Evolutionary conservation across 2,113 vertebrate species (phyloP), one percentile per base, ranked within the genome.

Genomic region (Melierax canorus): DNA sequence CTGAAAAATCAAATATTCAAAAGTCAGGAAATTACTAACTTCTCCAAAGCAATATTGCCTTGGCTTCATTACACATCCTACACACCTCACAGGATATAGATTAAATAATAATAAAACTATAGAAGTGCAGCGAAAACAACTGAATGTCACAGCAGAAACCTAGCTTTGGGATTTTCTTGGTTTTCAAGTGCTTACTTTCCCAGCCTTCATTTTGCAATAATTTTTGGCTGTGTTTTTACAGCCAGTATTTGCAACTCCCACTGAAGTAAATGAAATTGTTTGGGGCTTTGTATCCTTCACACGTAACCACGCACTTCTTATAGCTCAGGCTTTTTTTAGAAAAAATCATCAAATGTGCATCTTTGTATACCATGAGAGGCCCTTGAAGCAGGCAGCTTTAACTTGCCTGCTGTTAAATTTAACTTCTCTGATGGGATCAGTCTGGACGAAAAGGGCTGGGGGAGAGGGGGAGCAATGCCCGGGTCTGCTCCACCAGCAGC

Each of bases 21-120:
- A 82, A 92, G 76, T 84, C 95, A 94, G 95, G 97, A 97, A 97
- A 95, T 97, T 56, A 55, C 8, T 66, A 64, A 41, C 39, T 69
- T 82, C 76, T 95, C 95, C 87, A 89, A 89, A 88, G 77, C 60
- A 78, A 82, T 96, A 93, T 91, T 7, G 3, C 38, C 51, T 94
- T 96, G 97, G 94, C 95, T 91, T 82, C 53, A 2, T 83, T 82
- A 60, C 84, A 83, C 81, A 74, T 80, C 89, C 89, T 88, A 59
- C 89, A 85, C 77, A 87, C 69, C 77, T 78, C 87, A 67, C 51
- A 78, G 73, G 60, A 69, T 77, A 83, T 36, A 86, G 86, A 97
- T 91, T 88, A 94, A 92, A 59, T 81, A 90, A 79, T 77, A 94
- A 86, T 75, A 92, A 92, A 91, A 71, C 0, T 34, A 34, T 60